A percentile compares a stretch with the other conserved stretches of the same genome.
Evolutionary conservation across 1,140 invertebrate genomes (phyloP).

Genomic region (Bombus cullumanus): DNA sequence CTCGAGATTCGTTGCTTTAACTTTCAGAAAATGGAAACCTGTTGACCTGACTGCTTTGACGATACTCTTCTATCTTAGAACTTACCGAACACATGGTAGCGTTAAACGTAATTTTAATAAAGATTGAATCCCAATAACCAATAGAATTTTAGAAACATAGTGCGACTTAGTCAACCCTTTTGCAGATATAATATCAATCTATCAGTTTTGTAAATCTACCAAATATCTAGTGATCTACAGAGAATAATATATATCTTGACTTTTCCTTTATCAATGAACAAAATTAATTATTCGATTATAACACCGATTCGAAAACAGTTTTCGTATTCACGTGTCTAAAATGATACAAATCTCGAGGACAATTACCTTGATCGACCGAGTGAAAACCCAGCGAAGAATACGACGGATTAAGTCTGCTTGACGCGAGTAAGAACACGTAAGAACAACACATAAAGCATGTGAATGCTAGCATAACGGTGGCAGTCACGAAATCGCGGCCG

Average conservation of each 20-base stretch:
- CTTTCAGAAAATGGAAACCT: not conserved
- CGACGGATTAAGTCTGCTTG: slow-evolving; percentile 18
- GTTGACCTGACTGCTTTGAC: not conserved
- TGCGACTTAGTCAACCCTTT: no score
- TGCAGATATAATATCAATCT: not conserved
- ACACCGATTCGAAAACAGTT: no score
- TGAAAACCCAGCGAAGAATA: not conserved
- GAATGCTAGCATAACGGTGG: slow-evolving; percentile 73
- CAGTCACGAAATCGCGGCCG: slow-evolving; percentile 79
- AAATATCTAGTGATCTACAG: not conserved
- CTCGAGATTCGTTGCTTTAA: no score
- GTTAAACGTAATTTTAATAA: not conserved
- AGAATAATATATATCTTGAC: not conserved
- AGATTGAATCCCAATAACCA: not conserved
- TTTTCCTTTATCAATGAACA: not conserved
- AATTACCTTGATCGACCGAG: slow-evolving; percentile 41
- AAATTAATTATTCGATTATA: no score
- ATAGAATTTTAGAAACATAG: no score
- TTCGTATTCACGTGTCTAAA: not conserved
- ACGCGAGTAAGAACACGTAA: slow-evolving; percentile 54
- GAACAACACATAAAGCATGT: slow-evolving; percentile 58
- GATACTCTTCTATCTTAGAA: not conserved
- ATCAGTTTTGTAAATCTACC: not conserved
- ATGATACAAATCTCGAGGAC: slow-evolving; percentile 29
- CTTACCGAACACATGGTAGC: not conserved